Base-by-base conservation (phyloP, 1,140 invertebrate species). In the Lasaia peninsularis region DNA sequence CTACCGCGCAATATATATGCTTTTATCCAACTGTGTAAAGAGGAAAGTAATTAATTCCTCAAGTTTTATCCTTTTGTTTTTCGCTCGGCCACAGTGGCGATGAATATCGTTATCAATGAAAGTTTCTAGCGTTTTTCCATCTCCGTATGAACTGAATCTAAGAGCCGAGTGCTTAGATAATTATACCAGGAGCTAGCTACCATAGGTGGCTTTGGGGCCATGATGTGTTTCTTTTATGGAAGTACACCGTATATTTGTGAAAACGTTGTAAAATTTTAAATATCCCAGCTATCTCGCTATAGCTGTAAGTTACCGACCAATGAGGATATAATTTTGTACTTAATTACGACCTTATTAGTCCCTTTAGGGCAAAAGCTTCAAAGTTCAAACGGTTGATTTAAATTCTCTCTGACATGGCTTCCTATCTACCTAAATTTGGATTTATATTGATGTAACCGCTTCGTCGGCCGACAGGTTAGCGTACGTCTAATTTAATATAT, bases 151-250 rank as follows among this genome's bases (percentile, higher is more conserved):
- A 48, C 20, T n/a, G 44, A 1, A 10, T 21, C 20, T 48, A n/a
- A 4, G 44, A 14, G 9, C 14, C 16, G 32, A 49, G 44, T 37
- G 68, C 63, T 73, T 81, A 71, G 78, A 77, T 86, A 84, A 87
- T 86, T 85, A 86, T 71, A 65, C 61, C 70, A 63, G 31, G 58
- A 80, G 61, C 82, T 52, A 71, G 72, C 73, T 86, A 49, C 85
- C 85, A 74, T 80, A 86, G 64, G 61, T 21, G 82, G 85, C 56
- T 64, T n/a, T 60, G 79, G 65, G 79, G 70, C 71, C 80, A 73
- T 72, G 75, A 80, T 78, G 78, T 77, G 71, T 52, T 58, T 56
- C 82, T 69, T 83, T 78, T 84, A 88, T 79, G 80, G 85, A 52
- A 77, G 62, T 66, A 61, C 50, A 65, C 65, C 55, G 66, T 69